Base-by-base conservation (phyloP, 2,113 vertebrate genomes). In the Chionodraco myersi region DNA sequence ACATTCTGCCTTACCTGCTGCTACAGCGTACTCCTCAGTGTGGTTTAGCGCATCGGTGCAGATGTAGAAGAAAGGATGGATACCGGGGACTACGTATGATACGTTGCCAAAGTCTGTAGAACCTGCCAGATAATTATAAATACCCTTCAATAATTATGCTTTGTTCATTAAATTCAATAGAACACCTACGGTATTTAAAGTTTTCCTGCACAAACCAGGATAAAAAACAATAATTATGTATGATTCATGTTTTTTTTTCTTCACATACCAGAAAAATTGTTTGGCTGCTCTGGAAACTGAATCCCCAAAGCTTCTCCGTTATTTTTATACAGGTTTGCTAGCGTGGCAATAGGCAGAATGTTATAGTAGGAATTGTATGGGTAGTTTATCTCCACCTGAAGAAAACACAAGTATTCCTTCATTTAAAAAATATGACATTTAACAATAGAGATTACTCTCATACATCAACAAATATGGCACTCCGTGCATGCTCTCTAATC, bases 41-140 rank as follows among this genome's bases (percentile, higher is more conserved):
- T 97, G 97, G 88, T 97, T 97, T 67, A 96, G 59, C 0, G 96
- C 95, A 44, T 95, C 84, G 2, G 96, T 95, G 54, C 95, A 92
- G 90, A 97, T 97, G 88, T 95, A 95, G 93, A 97, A 97, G 84
- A 96, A 96, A 1, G 96, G 94, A 87, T 97, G 96, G 90, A 97
- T 94, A 13, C 96, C 96, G 79, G 96, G 97, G 70, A 97, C 92
- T 53, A 94, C 66, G 93, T 92, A 96, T 5, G 95, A 96, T 36
- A 97, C 95, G 76, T 97, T 97, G 80, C 97, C 97, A 92, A 97
- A 97, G 88, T 97, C 96, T 0, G 97, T 97, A 79, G 96, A 97
- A 80, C 95, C 97, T 97, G 94, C 44, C 87, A 0, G 76, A 79
- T 70, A 23, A 73, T 70, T 53, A 86, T 0, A 74, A 73, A 83